phyloP scores from a whole-genome alignment of 2,113 vertebrate species.

The Zosterops japonicus region DNA sequence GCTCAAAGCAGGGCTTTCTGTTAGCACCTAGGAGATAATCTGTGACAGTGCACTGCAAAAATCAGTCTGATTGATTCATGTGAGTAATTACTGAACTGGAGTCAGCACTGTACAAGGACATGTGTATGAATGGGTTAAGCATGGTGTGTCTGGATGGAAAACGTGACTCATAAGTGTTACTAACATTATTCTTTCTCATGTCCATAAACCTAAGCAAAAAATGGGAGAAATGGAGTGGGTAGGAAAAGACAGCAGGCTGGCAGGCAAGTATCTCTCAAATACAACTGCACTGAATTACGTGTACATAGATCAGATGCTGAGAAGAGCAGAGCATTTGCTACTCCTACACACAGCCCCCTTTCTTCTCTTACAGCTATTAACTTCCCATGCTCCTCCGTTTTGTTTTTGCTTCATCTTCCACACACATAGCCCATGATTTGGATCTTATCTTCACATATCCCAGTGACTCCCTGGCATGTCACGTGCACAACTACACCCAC shows the following conservation, averaged over 20 bases:
- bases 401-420: conserved; percentile 10
- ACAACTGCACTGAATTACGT: neutral
- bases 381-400: neutral
- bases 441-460: neutral
- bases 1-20: neutral
- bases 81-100: neutral
- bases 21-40: neutral
- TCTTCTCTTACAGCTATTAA: conserved; percentile 7
- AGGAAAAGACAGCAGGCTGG: conserved; percentile 32
- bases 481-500: neutral
- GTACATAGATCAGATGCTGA: neutral
- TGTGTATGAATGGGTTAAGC: neutral
- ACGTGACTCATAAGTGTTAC: neutral
- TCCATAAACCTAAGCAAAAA: conserved; percentile 21
- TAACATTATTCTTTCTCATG: neutral
- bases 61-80: neutral
- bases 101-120: rapidly evolving
- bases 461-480: neutral
- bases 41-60: neutral
- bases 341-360: conserved; percentile 11
- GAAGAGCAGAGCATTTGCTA: conserved; percentile 23
- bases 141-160: neutral
- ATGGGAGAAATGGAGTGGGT: neutral
- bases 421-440: neutral
- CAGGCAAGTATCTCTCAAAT: neutral